Base-by-base conservation (phyloP, 2,113 vertebrate species). In the Lampris incognitus region DNA sequence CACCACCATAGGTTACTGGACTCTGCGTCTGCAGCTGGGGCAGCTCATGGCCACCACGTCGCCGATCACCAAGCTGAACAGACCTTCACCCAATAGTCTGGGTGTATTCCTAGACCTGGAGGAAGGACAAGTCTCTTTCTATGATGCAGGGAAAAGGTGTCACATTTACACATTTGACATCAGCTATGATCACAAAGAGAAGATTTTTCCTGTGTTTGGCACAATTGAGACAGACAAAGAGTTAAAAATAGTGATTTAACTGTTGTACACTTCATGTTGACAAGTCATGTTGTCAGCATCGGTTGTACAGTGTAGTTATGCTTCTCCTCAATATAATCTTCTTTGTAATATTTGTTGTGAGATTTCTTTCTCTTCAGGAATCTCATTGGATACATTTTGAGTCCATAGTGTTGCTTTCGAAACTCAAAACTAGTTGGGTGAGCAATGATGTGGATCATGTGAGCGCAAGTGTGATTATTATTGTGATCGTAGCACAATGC, bases 91-190 rank as follows among this genome's bases (percentile, higher is more conserved):
- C 10, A 79, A 48, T 9, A 83, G 48, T 62, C 41, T 90, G 46
- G 88, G 84, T 10, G 81, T 86, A 9, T 59, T 60, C 58, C 77
- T 90, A 54, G 85, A 88, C 48, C 40, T 82, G 5, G 76, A 88
- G 37, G 71, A 76, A 4, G 74, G 82, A 0, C 74, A 72, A 13
- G 44, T 90, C 54, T 85, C 84, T 6, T 90, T 90, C 63, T 88
- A 83, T 71, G 80, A 88, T 72, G 65, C 46, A 11, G 36, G 6
- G n/a, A 76, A 65, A 37, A 76, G 62, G n/a, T 56, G 36, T 40
- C 68, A 69, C 40, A 87, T 88, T 61, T 86, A 80, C 69, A 81
- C 84, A 1, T 89, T 89, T 65, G 52, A 65, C 9, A 55, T 59
- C 42, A 66, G 67, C 8, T 81, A 86, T 36, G 42, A 11, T 9